phyloP scores from a whole-genome alignment of 2,797 vertebrate genomes.

The Sebastes trivittatus region DNA sequence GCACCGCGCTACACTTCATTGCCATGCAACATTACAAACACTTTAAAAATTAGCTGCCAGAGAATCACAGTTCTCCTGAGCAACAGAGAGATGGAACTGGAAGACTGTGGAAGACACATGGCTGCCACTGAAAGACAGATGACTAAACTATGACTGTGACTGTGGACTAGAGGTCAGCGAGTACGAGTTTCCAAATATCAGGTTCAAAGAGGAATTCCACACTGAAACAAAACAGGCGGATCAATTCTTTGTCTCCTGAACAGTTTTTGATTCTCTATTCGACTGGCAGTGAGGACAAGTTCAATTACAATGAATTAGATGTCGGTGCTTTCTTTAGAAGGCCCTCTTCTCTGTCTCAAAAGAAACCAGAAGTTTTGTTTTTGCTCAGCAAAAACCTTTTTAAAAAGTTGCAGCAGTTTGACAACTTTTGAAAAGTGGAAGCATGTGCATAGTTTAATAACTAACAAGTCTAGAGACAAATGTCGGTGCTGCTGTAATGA shows the following conservation, averaged over 20 bases:
- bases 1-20: not conserved
- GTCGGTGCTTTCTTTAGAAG: not conserved
- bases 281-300: no score
- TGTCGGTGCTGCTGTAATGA: not conserved
- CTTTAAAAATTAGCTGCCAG: conserved; percentile 7
- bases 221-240: not conserved
- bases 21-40: conserved; percentile 20
- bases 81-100: not conserved
- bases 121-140: not conserved
- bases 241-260: not conserved
- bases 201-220: not conserved
- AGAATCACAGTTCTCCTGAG: not conserved
- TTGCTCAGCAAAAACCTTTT: not conserved
- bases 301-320: not conserved
- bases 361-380: not conserved
- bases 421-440: not conserved
- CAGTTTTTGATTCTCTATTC: not conserved
- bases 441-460: not conserved
- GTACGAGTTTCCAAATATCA: not conserved
- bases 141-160: not conserved
- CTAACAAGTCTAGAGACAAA: not conserved
- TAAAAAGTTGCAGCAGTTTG: not conserved
- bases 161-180: not conserved
- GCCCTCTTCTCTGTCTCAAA: not conserved
- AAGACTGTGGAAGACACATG: not conserved